A percentile compares a stretch with the other conserved stretches of the same genome.
These are phyloP conservation scores for Lycia hirtaria DNA, from an alignment of 2,888 invertebrate species.

Conservation along the genomic window DNA sequence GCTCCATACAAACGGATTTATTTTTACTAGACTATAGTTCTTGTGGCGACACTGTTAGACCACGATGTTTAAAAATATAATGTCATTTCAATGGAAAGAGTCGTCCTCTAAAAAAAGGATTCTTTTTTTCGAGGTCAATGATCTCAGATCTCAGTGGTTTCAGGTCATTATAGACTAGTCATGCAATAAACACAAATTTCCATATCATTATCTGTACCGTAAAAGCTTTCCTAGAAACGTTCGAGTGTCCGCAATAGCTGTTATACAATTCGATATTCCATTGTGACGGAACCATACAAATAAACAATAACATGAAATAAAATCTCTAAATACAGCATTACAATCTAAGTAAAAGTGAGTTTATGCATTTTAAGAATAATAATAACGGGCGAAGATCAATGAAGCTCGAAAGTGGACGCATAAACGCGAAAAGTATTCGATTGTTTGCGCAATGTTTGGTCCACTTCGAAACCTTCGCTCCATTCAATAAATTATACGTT, in stretches of 20 bases:
- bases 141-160: no score
- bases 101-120: no score
- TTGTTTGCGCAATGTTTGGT: slow-evolving; percentile 67
- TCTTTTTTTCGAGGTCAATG: no score
- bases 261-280: slow-evolving; percentile 49
- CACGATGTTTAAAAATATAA: no score
- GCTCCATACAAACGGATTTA: no score
- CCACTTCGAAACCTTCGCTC: slow-evolving; percentile 61
- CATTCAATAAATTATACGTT: slow-evolving; percentile 76
- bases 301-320: slow-evolving; percentile 59
- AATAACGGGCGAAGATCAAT: slow-evolving; percentile 67
- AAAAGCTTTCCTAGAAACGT: slow-evolving; percentile 32
- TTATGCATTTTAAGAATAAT: slow-evolving; percentile 69
- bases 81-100: no score
- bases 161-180: slow-evolving; percentile 31
- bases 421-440: slow-evolving; percentile 59
- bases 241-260: slow-evolving; percentile 14
- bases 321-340: slow-evolving; percentile 63
- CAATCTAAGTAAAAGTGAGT: slow-evolving; percentile 62
- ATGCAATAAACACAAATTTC: slow-evolving; percentile 36
- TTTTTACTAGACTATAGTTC: no score
- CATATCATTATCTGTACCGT: slow-evolving; percentile 29
- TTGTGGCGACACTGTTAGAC: no score
- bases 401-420: slow-evolving; percentile 57
- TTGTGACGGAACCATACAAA: slow-evolving; percentile 59